Evolutionary conservation across 1,140 invertebrate genomes (phyloP).

Genomic region (Leptopilina clavipes): DNA sequence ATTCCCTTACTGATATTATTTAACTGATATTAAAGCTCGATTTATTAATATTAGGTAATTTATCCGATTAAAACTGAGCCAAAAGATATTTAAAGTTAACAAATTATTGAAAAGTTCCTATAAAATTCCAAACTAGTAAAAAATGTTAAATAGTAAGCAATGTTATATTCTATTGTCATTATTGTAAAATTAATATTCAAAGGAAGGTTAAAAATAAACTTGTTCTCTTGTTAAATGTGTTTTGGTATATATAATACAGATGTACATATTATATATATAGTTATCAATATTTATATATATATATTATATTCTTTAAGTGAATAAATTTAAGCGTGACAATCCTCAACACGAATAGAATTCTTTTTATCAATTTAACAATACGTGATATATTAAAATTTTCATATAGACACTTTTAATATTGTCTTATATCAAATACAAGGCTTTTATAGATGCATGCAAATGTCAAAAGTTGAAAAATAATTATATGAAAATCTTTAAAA

Average conservation of each 20-base stretch:
- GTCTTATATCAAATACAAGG: slow-evolving; percentile 1
- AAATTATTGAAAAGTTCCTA: too few relatives aligned
- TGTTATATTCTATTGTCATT: not conserved
- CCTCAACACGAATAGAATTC: slow-evolving; percentile 68
- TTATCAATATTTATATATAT: too few relatives aligned
- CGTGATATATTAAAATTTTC: slow-evolving; percentile 55
- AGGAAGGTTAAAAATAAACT: slow-evolving; percentile 12
- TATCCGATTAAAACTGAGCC: too few relatives aligned
- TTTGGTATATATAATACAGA: slow-evolving; percentile 40
- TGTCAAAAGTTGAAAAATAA: not conserved
- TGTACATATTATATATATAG: slow-evolving; percentile 4
- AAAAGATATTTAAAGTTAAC: too few relatives aligned
- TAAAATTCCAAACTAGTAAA: too few relatives aligned
- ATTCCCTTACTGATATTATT: too few relatives aligned
- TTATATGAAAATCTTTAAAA: not conserved
- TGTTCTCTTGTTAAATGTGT: slow-evolving; percentile 43
- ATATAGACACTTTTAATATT: not conserved
- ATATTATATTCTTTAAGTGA: slow-evolving; percentile 44
- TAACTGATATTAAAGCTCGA: too few relatives aligned
- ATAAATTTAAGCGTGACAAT: slow-evolving; percentile 60
- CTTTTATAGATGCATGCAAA: not conserved
- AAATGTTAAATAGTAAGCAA: too few relatives aligned
- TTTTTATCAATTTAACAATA: slow-evolving; percentile 66
- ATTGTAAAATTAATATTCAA: slow-evolving; percentile 9
- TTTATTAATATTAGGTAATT: too few relatives aligned